Evolutionary conservation across 2,113 vertebrate genomes (phyloP), one percentile per base, ranked within the genome.

Genomic region (Lynx canadensis): DNA sequence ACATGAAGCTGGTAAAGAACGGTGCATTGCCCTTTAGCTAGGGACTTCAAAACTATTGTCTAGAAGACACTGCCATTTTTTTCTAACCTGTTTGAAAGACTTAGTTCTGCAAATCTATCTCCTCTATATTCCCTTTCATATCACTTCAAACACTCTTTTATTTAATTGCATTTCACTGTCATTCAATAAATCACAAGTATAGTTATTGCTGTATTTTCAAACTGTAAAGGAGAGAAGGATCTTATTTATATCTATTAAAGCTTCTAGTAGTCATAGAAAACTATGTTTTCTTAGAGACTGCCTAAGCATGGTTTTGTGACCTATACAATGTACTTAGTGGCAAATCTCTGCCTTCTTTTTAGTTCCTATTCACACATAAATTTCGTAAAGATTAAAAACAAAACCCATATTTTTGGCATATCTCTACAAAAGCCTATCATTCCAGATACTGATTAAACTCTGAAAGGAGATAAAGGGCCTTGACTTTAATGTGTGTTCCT

Each of bases 401-500:
- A 25, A 96, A 97, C 81, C 4, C 1, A 12, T 45, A 9, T 86
- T 31, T 97, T 89, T 85, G 68, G 55, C 41, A 16, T 82, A 89
- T 78, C 12, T 88, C 74, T 86, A 71, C 21, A 41, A 95, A 68
- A 89, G 4, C 7, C 0, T 90, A 52, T 98, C 6, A 93, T 97
- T 97, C 60, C 89, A 74, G 27, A 86, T 93, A 91, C 74, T 83
- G 86, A 98, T 98, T 98, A 98, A 98, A 98, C 25, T 98, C 79
- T 96, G 97, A 98, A 96, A 98, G 83, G 48, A 98, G 94, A 97
- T 80, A 88, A 91, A 98, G 8, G 65, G 98, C 86, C 89, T 95
- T 97, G 97, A 93, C 50, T 98, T 98, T 98, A 98, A 97, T 98
- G 78, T 95, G 93, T 97, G 27, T 96, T 98, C 95, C 95, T 98